Base-by-base conservation (phyloP, 2,888 invertebrate species). In the Uloborus plumipes region DNA sequence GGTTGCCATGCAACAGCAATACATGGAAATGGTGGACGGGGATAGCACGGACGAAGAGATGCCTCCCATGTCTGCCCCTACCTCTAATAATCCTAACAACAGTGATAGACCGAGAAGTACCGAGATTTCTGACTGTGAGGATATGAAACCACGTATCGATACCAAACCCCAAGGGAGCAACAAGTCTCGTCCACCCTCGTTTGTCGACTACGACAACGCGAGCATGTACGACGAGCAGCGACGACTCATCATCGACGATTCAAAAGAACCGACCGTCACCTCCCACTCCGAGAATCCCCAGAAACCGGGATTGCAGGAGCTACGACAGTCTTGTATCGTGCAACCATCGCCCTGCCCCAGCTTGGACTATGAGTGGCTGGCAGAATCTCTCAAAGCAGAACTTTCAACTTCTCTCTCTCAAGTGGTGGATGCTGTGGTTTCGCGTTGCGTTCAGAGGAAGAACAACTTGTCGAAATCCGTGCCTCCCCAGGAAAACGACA, bases 371-470 rank as follows among this genome's bases (percentile, higher is more conserved):
- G 95, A 96, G 88, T 94, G 94, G 73, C 91, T 98, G 70, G 95
- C 96, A n/a, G 95, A 96, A 88, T 93, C 94, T 75, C 91, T 98
- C 7, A 98, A 98, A 90, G 93, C 93, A 71, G 97, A 98, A 91
- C 94, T 98, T 86, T 93, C 94, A 31, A 92, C 94, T 53, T 95
- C 95, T 0, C 90, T 98, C 62, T 93, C 94, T 20, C 94, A 93
- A 86, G 91, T 96, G 62, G 94, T 98, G 86, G 97, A 98, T 89
- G 94, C 94, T 22, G 94, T 97, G 84, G 92, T 97, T 84, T 93
- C 94, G 47, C 92, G 95, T 86, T 96, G 88, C 77, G 85, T 87
- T 74, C 86, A 86, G 94, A 95, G 89, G 92, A 94, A 85, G 51
- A 61, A 74, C 18, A 59, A 64, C 18, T 13, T 59, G 61, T 16